phyloP scores from a whole-genome alignment of 2,888 invertebrate genomes.

The Diadromus collaris region DNA sequence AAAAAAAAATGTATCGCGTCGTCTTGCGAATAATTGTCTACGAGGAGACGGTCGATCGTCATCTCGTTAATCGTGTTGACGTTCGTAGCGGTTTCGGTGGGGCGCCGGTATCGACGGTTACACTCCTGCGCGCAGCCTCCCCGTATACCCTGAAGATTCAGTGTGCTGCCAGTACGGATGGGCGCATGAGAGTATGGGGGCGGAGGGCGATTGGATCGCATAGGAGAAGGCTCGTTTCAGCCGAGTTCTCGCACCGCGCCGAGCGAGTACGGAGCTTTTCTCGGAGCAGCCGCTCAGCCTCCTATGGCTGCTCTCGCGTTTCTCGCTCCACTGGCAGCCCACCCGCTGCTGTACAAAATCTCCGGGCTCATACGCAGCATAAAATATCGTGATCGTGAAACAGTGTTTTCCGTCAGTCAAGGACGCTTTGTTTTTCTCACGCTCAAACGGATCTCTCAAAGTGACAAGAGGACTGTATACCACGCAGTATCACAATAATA shows the following conservation, averaged over 20 bases:
- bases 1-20: too few species aligned
- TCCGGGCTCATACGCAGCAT: neutral
- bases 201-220: constrained; percentile 56
- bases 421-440: neutral
- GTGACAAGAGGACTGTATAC: neutral
- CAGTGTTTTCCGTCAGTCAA: neutral
- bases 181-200: constrained; percentile 5
- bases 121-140: constrained; percentile 57
- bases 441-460: neutral
- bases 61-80: neutral
- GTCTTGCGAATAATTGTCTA: too few species aligned
- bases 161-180: constrained; percentile 18
- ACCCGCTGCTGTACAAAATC: constrained; percentile 14
- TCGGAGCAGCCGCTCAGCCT: constrained; percentile 28
- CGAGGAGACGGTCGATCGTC: too few species aligned
- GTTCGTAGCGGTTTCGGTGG: neutral
- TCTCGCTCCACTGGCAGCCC: constrained; percentile 10
- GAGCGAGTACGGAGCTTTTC: constrained; percentile 57
- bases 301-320: constrained; percentile 27
- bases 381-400: constrained; percentile 19
- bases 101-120: constrained; percentile 43
- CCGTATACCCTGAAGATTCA: constrained; percentile 49
- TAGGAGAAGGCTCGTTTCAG: constrained; percentile 58
- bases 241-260: constrained; percentile 63
- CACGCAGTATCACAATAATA: neutral